Base-by-base conservation (phyloP, 2,113 vertebrate species). In the Platysternon megacephalum region DNA sequence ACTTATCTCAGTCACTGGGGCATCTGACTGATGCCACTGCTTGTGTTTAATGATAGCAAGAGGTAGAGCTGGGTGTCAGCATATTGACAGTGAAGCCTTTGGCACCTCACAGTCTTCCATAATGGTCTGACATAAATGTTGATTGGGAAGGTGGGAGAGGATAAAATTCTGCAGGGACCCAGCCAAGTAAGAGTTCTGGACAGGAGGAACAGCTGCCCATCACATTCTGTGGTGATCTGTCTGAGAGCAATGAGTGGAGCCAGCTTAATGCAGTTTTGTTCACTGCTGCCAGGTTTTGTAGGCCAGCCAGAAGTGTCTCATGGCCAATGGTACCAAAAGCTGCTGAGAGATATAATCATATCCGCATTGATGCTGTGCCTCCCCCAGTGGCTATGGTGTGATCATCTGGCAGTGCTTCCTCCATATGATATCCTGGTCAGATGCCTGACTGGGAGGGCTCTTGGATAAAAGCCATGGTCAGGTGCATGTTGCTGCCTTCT, bases 361-460 rank as follows among this genome's bases (percentile, higher is more conserved):
- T 56, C 89, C 85, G n/a, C 1, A 42, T 80, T 16, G 82, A 2
- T 85, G 53, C 6, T 82, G 48, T 26, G 19, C 83, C 87, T 68
- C 26, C 2, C 0, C 5, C 0, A 0, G 49, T 81, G 84, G n/a
- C 84, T 65, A 16, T 3, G 1, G 24, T 74, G 9, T 74, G 39
- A 26, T 42, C 21, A 26, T 26, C 72, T 76, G 21, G 22, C 42
- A 82, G 0, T 0, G 0, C 19, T 32, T 0, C 79, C n/a, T 49
- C 82, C 93, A 0, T 2, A 1, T 5, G 22, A 16, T 88, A 26
- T 24, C 24, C 14, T 72, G 82, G 49, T 12, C 79, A 7, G 8
- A 21, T 26, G 39, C 22, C 21, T 76, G 4, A 12, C 39, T 74
- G 48, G 22, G 6, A 65, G 81, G 46, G 24, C 17, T 16, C 24